A percentile compares a stretch with the other conserved stretches of the same genome.
Conservation (phyloP, 2,113 vertebrate species). For the Pleuronectes platessa region DNA sequence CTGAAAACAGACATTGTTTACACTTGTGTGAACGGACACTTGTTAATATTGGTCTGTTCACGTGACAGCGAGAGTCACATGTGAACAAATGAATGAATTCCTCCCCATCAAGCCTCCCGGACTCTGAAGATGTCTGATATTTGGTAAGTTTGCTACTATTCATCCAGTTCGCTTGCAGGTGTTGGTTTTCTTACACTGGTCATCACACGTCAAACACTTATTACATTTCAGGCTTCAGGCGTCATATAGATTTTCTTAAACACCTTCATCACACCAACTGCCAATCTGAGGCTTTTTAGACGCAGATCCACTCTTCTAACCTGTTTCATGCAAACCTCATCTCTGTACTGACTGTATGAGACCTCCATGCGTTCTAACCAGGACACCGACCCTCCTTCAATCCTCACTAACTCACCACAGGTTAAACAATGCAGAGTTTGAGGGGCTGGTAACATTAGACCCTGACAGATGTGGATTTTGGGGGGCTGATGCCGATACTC, state of each 20-base stretch:
- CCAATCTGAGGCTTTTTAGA: too few relatives aligned
- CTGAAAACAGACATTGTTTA: not conserved
- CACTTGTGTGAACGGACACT: not conserved
- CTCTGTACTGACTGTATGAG: too few relatives aligned
- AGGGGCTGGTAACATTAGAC: not conserved
- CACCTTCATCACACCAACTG: too few relatives aligned
- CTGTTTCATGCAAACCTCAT: too few relatives aligned
- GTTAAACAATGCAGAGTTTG: not conserved
- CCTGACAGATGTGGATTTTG: too few relatives aligned
- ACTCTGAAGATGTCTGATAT: slow-evolving; percentile 75
- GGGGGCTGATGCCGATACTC: too few relatives aligned
- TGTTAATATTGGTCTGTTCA: not conserved
- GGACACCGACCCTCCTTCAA: too few relatives aligned
- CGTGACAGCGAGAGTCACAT: not conserved
- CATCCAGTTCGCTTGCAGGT: not conserved
- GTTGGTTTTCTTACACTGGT: not conserved
- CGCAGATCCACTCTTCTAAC: too few relatives aligned
- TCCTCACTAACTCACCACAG: too few relatives aligned
- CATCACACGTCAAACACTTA: not conserved
- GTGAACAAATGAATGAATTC: not conserved
- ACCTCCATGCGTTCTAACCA: too few relatives aligned
- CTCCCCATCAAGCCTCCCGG: not conserved
- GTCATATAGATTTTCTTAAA: too few relatives aligned
- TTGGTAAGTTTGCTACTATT: slow-evolving; percentile 65
- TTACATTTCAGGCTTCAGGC: not conserved